Base-by-base conservation (phyloP, 2,113 vertebrate species). In the Sakesphorus luctuosus region DNA sequence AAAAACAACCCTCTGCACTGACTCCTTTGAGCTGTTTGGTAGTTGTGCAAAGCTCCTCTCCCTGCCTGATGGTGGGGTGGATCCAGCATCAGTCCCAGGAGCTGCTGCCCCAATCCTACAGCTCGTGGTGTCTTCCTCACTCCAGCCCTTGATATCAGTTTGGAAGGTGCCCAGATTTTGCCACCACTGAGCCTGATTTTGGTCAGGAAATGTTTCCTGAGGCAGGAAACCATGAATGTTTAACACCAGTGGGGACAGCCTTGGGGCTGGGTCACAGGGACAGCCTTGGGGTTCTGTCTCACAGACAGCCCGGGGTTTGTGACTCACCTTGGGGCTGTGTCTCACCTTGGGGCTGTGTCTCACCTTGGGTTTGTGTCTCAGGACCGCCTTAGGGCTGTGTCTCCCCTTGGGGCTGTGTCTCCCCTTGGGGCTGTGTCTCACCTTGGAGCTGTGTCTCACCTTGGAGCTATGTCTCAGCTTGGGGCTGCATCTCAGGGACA, bases 171-270 rank as follows among this genome's bases (percentile, higher is more conserved):
- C 24, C 47, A 13, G 1, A 11, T 83, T 68, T 69, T 49, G 29
- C 12, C 46, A 63, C 33, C 8, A 33, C 13, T 33, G 25, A 86
- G 43, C 16, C 7, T 44, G 52, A 28, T 68, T 86, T 43, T 18
- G 12, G 46, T 2, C 25, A 19, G n/a, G 26, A 76, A 24, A 18
- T 6, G 4, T 47, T 65, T 43, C 20, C 17, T 5, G 38, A 44
- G 28, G 10, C 9, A 23, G 62, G 19, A 47, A 8, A 16, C 17
- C 0, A 0, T 2, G 14, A 44, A 7, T 0, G 1, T 59, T 78
- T 16, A 44, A 9, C 63, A 23, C 3, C 1, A 3, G 11, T 21
- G 44, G n/a, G 28, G 11, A 20, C 11, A 33, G 2, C 13, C 87
- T 24, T 35, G 74, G 35, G 17, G 20, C 3, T 21, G 29, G 29